A percentile compares a stretch with the other conserved stretches of the same genome.
phyloP scores from a whole-genome alignment of 1,140 invertebrate species.

The Anastrepha obliqua region DNA sequence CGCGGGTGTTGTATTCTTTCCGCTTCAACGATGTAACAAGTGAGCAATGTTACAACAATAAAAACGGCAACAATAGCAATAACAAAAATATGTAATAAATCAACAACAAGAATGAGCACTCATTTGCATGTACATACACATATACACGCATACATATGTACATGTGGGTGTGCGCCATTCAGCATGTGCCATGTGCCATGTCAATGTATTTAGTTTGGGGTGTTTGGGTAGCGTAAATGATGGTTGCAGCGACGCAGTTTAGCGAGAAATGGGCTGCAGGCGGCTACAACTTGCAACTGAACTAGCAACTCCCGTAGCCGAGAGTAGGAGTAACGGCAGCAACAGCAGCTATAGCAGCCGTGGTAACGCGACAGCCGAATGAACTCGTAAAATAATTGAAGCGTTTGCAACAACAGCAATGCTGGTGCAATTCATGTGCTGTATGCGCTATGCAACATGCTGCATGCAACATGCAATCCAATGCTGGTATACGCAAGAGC shows the following conservation, averaged over 20 bases:
- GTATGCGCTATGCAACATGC: slow-evolving; percentile 16
- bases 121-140: background rate
- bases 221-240: background rate
- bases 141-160: background rate
- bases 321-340: slow-evolving; percentile 46
- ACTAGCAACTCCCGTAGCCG: background rate
- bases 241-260: slow-evolving; percentile 19
- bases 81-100: slow-evolving; percentile 36
- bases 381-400: slow-evolving; percentile 52
- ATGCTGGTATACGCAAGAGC: background rate
- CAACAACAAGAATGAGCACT: background rate
- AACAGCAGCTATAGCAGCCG: background rate
- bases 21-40: background rate
- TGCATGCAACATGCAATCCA: slow-evolving; percentile 44
- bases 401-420: slow-evolving; percentile 49
- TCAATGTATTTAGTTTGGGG: background rate
- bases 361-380: slow-evolving; percentile 22
- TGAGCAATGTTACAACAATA: background rate
- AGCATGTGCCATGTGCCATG: background rate
- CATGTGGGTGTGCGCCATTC: background rate
- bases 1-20: background rate
- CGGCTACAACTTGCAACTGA: background rate
- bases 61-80: slow-evolving; percentile 8
- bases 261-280: slow-evolving; percentile 22
- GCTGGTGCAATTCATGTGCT: background rate